Conservation (phyloP, 2,888 invertebrate genomes). For the Brachylomia viminalis region DNA sequence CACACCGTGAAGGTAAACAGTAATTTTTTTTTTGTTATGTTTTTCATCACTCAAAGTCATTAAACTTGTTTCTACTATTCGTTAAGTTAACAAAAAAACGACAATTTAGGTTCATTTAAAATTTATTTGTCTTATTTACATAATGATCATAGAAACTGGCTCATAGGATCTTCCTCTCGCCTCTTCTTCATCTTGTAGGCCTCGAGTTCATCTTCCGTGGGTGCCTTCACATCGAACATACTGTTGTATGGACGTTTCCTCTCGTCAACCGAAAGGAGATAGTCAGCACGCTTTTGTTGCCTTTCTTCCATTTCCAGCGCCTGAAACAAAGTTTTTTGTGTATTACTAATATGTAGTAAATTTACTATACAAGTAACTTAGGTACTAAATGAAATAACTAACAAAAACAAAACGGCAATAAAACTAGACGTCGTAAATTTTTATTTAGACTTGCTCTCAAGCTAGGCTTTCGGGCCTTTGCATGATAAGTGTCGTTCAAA, state of each 20-base stretch:
- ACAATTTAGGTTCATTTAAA: conserved; percentile 12
- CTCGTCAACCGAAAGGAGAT: conserved; percentile 94
- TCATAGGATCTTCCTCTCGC: conserved; percentile 98
- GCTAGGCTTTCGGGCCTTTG: background rate
- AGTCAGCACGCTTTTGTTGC: conserved; percentile 91
- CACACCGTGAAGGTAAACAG: conserved; percentile 59
- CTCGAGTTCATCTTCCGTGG: conserved; percentile 98
- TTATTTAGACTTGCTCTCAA: background rate
- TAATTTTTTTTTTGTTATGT: conserved; percentile 33
- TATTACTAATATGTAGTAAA: no score
- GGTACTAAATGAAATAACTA: no score
- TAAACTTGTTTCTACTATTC: background rate
- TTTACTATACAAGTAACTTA: no score
- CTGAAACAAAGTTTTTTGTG: conserved; percentile 68
- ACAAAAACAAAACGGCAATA: no score
- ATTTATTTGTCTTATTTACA: conserved; percentile 47
- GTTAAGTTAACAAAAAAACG: conserved; percentile 10
- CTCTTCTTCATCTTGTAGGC: conserved; percentile 96
- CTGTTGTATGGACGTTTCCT: conserved; percentile 98
- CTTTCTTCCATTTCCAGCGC: conserved; percentile 92
- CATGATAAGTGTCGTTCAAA: background rate
- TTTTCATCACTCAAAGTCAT: conserved; percentile 15
- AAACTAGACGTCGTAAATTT: background rate
- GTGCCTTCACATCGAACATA: conserved; percentile 95
- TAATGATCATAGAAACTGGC: conserved; percentile 91